phyloP scores from a whole-genome alignment of 2,113 vertebrate genomes.

The Microcebus griseorufus region DNA sequence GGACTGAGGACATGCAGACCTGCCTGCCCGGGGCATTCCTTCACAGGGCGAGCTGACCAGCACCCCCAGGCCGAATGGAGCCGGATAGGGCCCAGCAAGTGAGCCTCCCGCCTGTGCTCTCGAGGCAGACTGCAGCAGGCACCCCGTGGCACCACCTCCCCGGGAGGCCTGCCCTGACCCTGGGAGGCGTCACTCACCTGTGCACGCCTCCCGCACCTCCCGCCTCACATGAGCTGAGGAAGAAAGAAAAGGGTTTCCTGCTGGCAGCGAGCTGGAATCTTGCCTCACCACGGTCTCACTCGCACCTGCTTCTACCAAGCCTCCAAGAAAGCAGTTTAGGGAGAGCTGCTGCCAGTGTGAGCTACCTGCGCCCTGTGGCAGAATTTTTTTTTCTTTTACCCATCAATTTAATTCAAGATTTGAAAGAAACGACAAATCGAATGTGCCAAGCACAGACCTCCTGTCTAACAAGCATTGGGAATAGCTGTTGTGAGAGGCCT shows the following conservation, averaged over 20 bases:
- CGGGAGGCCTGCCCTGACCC: background rate
- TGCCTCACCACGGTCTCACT: rapidly evolving
- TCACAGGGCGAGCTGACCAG: too few relatives aligned
- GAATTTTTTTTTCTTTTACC: background rate
- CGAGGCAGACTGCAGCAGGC: background rate
- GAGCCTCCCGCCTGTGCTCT: background rate
- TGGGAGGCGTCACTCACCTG: background rate
- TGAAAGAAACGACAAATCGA: background rate
- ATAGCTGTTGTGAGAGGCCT: background rate
- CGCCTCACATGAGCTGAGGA: rapidly evolving
- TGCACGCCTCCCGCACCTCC: too few relatives aligned
- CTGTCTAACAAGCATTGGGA: background rate
- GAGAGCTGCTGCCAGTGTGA: background rate
- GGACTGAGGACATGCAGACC: background rate
- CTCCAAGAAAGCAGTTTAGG: rapidly evolving
- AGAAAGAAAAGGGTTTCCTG: rapidly evolving
- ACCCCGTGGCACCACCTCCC: background rate
- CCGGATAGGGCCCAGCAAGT: too few relatives aligned
- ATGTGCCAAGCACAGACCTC: background rate
- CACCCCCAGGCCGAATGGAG: too few relatives aligned
- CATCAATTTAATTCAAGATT: background rate
- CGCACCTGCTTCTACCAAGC: background rate
- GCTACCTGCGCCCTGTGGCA: background rate
- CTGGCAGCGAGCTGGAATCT: background rate
- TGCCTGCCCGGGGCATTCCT: too few relatives aligned